These are phyloP conservation scores for Nomada goodeniana DNA, from an alignment of 2,888 invertebrate species.

Conservation along the genomic window DNA sequence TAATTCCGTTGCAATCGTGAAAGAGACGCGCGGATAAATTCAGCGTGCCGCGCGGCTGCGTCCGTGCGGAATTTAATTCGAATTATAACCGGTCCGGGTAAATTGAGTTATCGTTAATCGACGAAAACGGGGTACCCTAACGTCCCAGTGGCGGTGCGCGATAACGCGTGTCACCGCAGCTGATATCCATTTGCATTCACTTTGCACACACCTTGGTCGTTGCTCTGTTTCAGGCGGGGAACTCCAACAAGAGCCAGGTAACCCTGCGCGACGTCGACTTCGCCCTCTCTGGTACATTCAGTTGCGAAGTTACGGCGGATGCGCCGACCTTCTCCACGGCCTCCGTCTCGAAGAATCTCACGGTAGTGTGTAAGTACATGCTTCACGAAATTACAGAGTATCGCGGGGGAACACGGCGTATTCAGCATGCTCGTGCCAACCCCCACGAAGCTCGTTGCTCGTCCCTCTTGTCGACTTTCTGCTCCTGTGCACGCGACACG, in stretches of 20 bases:
- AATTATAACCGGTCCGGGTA: slow-evolving; percentile 40
- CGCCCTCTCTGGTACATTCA: slow-evolving; percentile 90
- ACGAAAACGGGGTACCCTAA: slow-evolving; percentile 2
- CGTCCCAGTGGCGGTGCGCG: slow-evolving; percentile 19
- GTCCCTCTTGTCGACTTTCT: not conserved
- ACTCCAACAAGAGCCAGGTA: slow-evolving; percentile 91
- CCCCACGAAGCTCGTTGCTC: slow-evolving; percentile 11
- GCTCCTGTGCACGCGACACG: slow-evolving; percentile 27
- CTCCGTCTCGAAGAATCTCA: slow-evolving; percentile 88
- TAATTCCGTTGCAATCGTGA: slow-evolving; percentile 11
- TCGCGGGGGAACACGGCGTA: slow-evolving; percentile 47
- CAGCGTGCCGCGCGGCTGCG: slow-evolving; percentile 7
- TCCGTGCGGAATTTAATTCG: slow-evolving; percentile 43
- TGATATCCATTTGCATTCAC: slow-evolving; percentile 60
- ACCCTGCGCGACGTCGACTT: slow-evolving; percentile 89
- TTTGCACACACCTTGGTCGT: slow-evolving; percentile 30
- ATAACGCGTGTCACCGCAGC: slow-evolving; percentile 37
- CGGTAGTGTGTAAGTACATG: slow-evolving; percentile 90
- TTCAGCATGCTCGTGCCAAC: slow-evolving; percentile 11
- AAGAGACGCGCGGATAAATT: slow-evolving; percentile 34
- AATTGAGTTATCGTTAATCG: slow-evolving; percentile 57
- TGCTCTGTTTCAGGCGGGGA: slow-evolving; percentile 87
- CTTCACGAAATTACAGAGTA: slow-evolving; percentile 47
- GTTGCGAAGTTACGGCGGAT: slow-evolving; percentile 92
- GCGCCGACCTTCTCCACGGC: slow-evolving; percentile 89